phyloP scores from a whole-genome alignment of 2,888 invertebrate species.

The Euzetes globulus region DNA sequence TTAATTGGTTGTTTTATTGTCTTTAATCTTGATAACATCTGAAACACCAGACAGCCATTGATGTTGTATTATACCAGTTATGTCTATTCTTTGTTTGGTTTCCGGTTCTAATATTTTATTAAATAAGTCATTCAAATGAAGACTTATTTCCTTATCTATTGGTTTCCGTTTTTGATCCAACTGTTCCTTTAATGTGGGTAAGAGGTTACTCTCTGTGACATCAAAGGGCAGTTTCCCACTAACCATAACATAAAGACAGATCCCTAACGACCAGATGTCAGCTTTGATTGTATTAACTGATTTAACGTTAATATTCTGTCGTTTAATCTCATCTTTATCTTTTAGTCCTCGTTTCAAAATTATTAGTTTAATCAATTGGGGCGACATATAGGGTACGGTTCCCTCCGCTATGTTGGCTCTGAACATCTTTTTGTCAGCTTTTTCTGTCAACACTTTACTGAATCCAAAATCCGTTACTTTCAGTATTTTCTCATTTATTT shows the following conservation, averaged over 20 bases:
- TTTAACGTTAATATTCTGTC: neutral
- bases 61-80: neutral
- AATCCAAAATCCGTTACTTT: neutral
- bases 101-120: neutral
- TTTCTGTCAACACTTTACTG: neutral
- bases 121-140: neutral
- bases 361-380: neutral
- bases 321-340: neutral
- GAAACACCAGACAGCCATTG: neutral
- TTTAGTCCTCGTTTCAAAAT: no score
- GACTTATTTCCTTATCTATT: neutral
- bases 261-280: slow-evolving; percentile 59
- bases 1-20: neutral
- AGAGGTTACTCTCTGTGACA: slow-evolving; percentile 59
- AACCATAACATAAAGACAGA: slow-evolving; percentile 51
- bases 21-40: neutral
- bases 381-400: neutral
- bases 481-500: neutral
- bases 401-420: neutral
- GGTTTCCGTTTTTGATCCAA: slow-evolving; percentile 45
- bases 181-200: slow-evolving; percentile 58
- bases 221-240: slow-evolving; percentile 56
- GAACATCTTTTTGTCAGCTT: neutral
- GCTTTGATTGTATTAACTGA: slow-evolving; percentile 60
- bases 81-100: neutral